Conservation (phyloP, 2,113 vertebrate genomes). For the Gobius niger region DNA sequence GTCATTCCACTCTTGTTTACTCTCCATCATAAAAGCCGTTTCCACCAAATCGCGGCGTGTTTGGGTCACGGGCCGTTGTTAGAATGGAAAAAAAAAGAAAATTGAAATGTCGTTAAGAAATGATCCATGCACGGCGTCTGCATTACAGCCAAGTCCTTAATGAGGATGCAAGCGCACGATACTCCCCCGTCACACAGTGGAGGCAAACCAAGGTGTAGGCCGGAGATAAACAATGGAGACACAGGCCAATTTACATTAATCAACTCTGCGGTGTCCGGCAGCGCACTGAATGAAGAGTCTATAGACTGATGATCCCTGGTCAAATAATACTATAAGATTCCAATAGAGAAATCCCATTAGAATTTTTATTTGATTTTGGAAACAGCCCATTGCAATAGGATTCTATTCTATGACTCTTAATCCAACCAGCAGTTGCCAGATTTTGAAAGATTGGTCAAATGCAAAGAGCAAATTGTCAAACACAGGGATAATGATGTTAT, state of each 20-base stretch:
- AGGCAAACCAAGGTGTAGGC: constrained; percentile 29
- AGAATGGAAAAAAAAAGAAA: constrained; percentile 20
- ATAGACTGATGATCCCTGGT: not conserved
- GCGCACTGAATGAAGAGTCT: constrained; percentile 16
- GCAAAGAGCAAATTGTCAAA: too few species aligned
- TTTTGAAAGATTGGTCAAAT: too few species aligned
- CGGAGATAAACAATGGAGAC: constrained; percentile 37
- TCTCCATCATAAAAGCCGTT: constrained; percentile 11
- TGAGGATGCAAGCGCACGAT: constrained; percentile 32
- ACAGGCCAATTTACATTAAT: constrained; percentile 32
- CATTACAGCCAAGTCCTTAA: constrained; percentile 19
- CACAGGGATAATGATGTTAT: too few species aligned
- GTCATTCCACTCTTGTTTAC: constrained; percentile 32
- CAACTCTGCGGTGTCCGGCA: constrained; percentile 8
- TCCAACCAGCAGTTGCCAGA: too few species aligned
- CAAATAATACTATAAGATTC: too few species aligned
- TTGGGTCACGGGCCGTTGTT: constrained; percentile 22
- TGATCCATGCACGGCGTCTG: constrained; percentile 30
- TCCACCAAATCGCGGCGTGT: constrained; percentile 11
- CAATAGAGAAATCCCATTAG: too few species aligned
- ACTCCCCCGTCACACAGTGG: constrained; percentile 24
- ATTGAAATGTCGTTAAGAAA: constrained; percentile 28
- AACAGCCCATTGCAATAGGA: too few species aligned
- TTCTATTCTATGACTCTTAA: too few species aligned
- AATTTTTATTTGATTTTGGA: too few species aligned